Base-by-base conservation (phyloP, 2,888 invertebrate genomes). In the Sphinx pinastri region DNA sequence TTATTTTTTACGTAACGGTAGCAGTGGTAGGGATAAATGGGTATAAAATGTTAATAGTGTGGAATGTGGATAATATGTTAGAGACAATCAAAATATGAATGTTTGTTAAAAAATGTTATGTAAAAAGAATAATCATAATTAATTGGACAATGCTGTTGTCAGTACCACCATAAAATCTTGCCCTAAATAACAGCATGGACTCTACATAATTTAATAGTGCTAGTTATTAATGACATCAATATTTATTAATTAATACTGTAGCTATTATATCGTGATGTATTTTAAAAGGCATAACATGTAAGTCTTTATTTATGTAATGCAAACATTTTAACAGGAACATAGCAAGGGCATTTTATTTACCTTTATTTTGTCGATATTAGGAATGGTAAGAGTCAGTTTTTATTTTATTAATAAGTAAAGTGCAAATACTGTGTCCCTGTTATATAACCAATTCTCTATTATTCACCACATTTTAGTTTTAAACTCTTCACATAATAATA, bases 11-110 rank as follows among this genome's bases (percentile, higher is more conserved):
- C 12, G 38, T 67, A 31, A 52, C n/a, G 19, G 13, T 63, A 67
- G 67, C 67, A 67, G 67, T 67, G 59, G 59, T 69, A 60, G 38
- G 19, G 10, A 13, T 38, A 16, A 67, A 38, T 54, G 25, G 25
- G 7, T 45, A 38, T n/a, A 2, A 45, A 31, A 57, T 55, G 12
- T 13, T 19, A 25, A 11, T 55, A 55, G 19, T 45, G 31, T 16
- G 16, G 12, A 25, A 25, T 25, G 2, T 25, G 25, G 25, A 25
- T 25, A 25, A 14, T 63, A 47, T 25, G 19, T 49, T 63, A 60
- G 16, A 55, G 19, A 55, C 16, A 55, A 0, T 11, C 16, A 47
- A 16, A 45, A 12, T 38, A 25, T 25, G 1, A 60, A 3, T 60
- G 45, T 60, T 6, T 14, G 8, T 14, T 47, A 45, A 5, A 54